A percentile compares a stretch with the other conserved stretches of the same genome.
Evolutionary conservation across 2,888 invertebrate genomes (phyloP).

Genomic region (Agrilus cyanescens): DNA sequence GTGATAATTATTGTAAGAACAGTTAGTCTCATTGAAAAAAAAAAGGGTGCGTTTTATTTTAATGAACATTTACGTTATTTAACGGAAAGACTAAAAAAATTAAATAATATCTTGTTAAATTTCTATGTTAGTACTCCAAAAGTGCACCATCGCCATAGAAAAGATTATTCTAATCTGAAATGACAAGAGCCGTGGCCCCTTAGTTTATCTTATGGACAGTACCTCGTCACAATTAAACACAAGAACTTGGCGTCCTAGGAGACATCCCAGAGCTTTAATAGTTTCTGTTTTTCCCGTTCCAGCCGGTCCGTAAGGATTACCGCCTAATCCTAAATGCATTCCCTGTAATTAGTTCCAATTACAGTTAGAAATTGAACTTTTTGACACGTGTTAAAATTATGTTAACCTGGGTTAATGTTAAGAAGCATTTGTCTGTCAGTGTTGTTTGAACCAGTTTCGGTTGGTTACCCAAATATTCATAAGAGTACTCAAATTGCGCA

Average conservation of each 20-base stretch:
- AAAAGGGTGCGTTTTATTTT: too few species aligned
- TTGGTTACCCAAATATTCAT: slow-evolving; percentile 96
- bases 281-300: slow-evolving; percentile 99
- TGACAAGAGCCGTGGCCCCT: too few species aligned
- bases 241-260: slow-evolving; percentile 86
- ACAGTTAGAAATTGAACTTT: neutral
- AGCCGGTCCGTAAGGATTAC: slow-evolving; percentile 98
- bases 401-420: slow-evolving; percentile 81
- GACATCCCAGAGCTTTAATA: slow-evolving; percentile 84
- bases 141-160: too few species aligned
- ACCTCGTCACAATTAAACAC: slow-evolving; percentile 97
- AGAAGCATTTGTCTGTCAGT: slow-evolving; percentile 93
- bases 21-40: too few species aligned
- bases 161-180: too few species aligned
- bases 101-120: too few species aligned
- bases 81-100: too few species aligned
- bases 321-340: slow-evolving; percentile 90
- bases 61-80: too few species aligned
- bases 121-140: too few species aligned
- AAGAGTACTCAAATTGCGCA: slow-evolving; percentile 90
- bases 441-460: slow-evolving; percentile 92
- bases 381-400: neutral
- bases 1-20: too few species aligned
- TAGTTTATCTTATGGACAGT: slow-evolving; percentile 11
- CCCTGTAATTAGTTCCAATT: slow-evolving; percentile 41